phyloP scores from a whole-genome alignment of 2,113 vertebrate species.

The Telmatochromis sp. region DNA sequence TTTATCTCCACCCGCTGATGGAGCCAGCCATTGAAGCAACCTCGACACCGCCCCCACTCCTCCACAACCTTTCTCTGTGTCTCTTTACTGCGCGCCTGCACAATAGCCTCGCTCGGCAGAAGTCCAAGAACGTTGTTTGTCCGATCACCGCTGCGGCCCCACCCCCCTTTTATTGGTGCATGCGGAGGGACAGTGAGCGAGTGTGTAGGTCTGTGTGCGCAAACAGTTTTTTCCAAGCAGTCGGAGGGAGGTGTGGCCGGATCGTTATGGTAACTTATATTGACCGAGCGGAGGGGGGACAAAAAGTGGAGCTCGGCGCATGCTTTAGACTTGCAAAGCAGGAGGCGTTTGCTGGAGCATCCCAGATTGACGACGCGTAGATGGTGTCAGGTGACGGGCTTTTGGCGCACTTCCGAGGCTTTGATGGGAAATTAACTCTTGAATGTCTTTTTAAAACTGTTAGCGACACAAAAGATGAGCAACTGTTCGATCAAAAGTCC shows the following conservation, averaged over 20 bases:
- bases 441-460: not conserved
- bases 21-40: slow-evolving; percentile 35
- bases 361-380: not conserved
- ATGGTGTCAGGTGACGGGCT: not conserved
- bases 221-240: not conserved
- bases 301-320: not conserved
- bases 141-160: slow-evolving; percentile 33
- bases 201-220: not conserved
- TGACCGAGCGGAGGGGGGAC: not conserved
- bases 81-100: slow-evolving; percentile 36
- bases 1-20: slow-evolving; percentile 32
- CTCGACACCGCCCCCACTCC: not conserved
- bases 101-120: slow-evolving; percentile 58
- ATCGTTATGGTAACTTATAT: slow-evolving; percentile 26
- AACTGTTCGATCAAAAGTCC: not conserved
- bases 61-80: slow-evolving; percentile 36
- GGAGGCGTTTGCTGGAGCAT: not conserved
- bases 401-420: not conserved
- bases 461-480: not conserved
- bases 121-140: slow-evolving; percentile 59
- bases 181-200: slow-evolving; percentile 10
- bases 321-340: not conserved
- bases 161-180: slow-evolving; percentile 38
- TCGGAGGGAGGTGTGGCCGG: slow-evolving; percentile 11
- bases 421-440: not conserved